phyloP scores from a whole-genome alignment of 2,797 vertebrate genomes.

The Myripristis jacobus region DNA sequence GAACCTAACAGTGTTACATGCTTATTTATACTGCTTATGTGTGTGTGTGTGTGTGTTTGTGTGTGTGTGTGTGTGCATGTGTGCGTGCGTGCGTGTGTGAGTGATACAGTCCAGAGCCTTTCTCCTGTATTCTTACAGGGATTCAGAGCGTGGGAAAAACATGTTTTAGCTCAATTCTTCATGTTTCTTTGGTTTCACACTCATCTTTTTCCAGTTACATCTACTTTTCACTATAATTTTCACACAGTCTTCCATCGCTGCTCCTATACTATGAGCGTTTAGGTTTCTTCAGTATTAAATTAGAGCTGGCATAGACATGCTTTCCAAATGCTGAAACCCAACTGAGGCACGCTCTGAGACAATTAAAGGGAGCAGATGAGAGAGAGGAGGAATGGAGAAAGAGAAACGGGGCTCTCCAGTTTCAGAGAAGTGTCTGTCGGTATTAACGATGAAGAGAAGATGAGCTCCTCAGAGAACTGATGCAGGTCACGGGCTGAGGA shows the following conservation, averaged over 20 bases:
- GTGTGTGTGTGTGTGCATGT: slow-evolving; percentile 6
- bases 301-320: slow-evolving; percentile 60
- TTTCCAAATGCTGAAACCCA: slow-evolving; percentile 42
- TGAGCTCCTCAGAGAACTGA: slow-evolving; percentile 58
- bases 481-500: slow-evolving; percentile 18
- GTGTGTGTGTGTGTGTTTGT: background rate
- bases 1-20: slow-evolving; percentile 15
- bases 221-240: slow-evolving; percentile 41
- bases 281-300: slow-evolving; percentile 56
- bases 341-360: slow-evolving; percentile 24
- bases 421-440: slow-evolving; percentile 55
- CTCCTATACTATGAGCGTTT: slow-evolving; percentile 39
- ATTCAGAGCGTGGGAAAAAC: slow-evolving; percentile 55
- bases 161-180: slow-evolving; percentile 37
- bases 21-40: slow-evolving; percentile 16
- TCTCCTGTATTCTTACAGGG: slow-evolving; percentile 41
- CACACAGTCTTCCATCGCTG: slow-evolving; percentile 29
- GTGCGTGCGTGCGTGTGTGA: slow-evolving; percentile 1
- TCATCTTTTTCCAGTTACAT: slow-evolving; percentile 44
- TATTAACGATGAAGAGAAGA: slow-evolving; percentile 65
- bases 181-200: slow-evolving; percentile 51
- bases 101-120: slow-evolving; percentile 48
- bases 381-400: slow-evolving; percentile 18
- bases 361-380: slow-evolving; percentile 31
- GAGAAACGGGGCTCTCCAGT: slow-evolving; percentile 40